Evolutionary conservation across 1,140 invertebrate genomes (phyloP).

Genomic region (Rhizoglyphus robini): DNA sequence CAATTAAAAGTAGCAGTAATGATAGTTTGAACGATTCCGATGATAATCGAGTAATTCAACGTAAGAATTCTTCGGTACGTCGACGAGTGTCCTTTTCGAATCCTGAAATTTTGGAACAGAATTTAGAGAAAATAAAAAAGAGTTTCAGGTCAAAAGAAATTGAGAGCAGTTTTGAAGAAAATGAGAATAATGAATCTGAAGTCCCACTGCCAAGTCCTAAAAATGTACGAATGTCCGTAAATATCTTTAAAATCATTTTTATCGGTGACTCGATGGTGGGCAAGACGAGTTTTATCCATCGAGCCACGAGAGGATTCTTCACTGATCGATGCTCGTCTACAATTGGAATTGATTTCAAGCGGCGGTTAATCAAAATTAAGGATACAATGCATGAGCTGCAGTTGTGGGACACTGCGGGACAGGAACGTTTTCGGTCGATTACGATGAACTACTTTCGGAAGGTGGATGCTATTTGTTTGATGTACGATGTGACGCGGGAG

Average conservation of each 20-base stretch:
- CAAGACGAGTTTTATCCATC: conserved; percentile 50
- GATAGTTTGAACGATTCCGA: too few species aligned
- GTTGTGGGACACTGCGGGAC: conserved; percentile 97
- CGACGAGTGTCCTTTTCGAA: too few species aligned
- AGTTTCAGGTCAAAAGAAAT: too few species aligned
- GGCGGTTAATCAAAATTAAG: neutral
- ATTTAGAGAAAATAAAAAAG: too few species aligned
- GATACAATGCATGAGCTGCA: conserved; percentile 52
- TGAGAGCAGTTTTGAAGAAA: too few species aligned
- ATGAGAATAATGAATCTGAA: too few species aligned
- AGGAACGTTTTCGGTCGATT: conserved; percentile 90
- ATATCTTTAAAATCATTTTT: conserved; percentile 49
- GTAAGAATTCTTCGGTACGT: too few species aligned
- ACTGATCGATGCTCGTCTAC: conserved; percentile 46
- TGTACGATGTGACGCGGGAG: neutral
- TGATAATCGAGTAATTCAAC: too few species aligned
- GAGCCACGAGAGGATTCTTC: conserved; percentile 46
- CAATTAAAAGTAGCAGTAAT: too few species aligned
- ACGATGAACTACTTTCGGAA: conserved; percentile 38
- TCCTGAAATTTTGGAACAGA: too few species aligned
- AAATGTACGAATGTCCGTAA: neutral
- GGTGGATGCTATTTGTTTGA: neutral
- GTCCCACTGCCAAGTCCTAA: too few species aligned
- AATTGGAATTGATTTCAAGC: neutral
- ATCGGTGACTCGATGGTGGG: conserved; percentile 52